These are phyloP conservation scores for Eurystomus glaucurus DNA, from an alignment of 2,797 vertebrate species.

Conservation along the genomic window DNA sequence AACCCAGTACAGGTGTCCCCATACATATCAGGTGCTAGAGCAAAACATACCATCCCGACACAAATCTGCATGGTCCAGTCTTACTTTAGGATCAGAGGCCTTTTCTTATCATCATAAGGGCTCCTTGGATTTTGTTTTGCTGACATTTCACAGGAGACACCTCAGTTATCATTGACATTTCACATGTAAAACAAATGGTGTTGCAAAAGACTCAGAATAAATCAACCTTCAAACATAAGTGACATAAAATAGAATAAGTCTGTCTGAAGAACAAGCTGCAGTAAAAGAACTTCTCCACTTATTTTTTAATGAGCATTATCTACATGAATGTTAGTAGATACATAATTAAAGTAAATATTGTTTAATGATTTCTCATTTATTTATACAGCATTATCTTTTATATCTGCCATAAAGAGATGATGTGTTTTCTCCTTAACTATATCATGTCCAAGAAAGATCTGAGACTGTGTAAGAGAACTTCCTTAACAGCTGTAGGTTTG, in stretches of 20 bases:
- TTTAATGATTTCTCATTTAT: not conserved
- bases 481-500: not conserved
- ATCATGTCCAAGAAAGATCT: not conserved
- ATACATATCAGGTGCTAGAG: accelerated
- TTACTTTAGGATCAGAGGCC: not conserved
- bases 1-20: not conserved
- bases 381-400: not conserved
- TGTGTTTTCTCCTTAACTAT: not conserved
- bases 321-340: not conserved
- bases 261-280: not conserved
- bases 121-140: not conserved
- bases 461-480: not conserved
- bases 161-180: not conserved
- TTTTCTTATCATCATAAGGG: not conserved
- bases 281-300: not conserved
- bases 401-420: not conserved
- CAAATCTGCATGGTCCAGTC: accelerated
- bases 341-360: conserved; percentile 12
- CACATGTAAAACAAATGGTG: conserved; percentile 18
- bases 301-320: not conserved
- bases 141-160: not conserved
- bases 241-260: not conserved
- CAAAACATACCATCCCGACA: not conserved
- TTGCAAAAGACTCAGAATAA: not conserved
- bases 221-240: not conserved